Evolutionary conservation across 2,113 vertebrate genomes (phyloP).

Genomic region (Pseudorectes ferrugineus): DNA sequence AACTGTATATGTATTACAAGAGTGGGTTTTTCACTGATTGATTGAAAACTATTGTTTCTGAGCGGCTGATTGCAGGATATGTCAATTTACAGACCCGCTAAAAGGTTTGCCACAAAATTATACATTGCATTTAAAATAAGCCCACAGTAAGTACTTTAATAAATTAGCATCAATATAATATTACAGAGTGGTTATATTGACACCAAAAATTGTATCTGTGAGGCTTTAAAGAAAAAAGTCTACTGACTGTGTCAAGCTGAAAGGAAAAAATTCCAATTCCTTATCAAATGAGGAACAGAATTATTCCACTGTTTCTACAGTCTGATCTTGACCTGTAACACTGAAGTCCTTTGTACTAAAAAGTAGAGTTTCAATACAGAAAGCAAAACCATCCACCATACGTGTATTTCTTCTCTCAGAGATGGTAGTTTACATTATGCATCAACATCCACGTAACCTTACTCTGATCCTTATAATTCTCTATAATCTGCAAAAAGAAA

Average conservation of each 20-base stretch:
- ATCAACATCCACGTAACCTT: neutral
- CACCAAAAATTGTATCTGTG: constrained; percentile 47
- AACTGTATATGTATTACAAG: neutral
- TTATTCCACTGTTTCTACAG: neutral
- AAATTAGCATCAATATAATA: constrained; percentile 65
- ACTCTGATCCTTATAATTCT: neutral
- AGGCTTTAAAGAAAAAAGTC: constrained; percentile 39
- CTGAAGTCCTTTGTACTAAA: neutral
- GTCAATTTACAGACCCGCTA: constrained; percentile 53
- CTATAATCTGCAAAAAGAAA: neutral
- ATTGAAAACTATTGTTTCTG: constrained; percentile 67
- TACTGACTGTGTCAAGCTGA: neutral
- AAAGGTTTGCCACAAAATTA: constrained; percentile 67
- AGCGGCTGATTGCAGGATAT: constrained; percentile 46
- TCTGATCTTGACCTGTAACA: neutral
- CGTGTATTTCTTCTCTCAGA: neutral
- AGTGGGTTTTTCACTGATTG: constrained; percentile 22
- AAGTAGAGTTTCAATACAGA: neutral
- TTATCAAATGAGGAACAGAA: neutral
- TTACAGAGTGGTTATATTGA: constrained; percentile 56
- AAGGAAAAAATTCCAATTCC: constrained; percentile 32
- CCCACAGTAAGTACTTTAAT: constrained; percentile 53
- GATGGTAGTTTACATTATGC: neutral
- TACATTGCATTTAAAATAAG: constrained; percentile 59
- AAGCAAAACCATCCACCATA: neutral